phyloP scores from a whole-genome alignment of 2,888 invertebrate genomes.

The Tiliacea aurago region DNA sequence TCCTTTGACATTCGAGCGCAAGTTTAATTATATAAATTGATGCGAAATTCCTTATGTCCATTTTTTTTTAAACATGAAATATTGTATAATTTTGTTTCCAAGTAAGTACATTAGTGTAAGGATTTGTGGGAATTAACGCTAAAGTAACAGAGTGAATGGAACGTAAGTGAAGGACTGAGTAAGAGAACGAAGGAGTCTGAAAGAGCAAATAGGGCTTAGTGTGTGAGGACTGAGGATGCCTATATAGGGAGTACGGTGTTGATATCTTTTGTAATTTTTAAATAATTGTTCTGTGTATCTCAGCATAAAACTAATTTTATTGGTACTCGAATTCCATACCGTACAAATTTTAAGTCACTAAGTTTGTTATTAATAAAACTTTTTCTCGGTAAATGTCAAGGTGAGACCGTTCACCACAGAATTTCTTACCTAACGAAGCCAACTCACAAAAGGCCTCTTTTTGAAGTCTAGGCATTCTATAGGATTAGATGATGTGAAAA shows the following conservation, averaged over 20 bases:
- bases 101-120: no score
- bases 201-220: not conserved
- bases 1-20: constrained; percentile 7
- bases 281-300: no score
- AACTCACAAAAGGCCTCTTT: not conserved
- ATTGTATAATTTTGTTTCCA: not conserved
- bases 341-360: not conserved
- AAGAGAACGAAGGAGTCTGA: not conserved
- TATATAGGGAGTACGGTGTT: not conserved
- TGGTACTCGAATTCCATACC: no score
- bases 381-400: not conserved
- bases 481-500: not conserved
- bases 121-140: no score
- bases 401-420: not conserved
- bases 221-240: not conserved
- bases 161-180: no score
- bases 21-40: constrained; percentile 13
- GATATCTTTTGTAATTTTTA: no score
- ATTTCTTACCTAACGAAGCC: not conserved
- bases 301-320: no score
- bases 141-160: no score
- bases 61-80: not conserved
- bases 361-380: not conserved
- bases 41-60: not conserved
- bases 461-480: not conserved